phyloP scores from a whole-genome alignment of 2,888 invertebrate species.

The Phytoseiulus persimilis region DNA sequence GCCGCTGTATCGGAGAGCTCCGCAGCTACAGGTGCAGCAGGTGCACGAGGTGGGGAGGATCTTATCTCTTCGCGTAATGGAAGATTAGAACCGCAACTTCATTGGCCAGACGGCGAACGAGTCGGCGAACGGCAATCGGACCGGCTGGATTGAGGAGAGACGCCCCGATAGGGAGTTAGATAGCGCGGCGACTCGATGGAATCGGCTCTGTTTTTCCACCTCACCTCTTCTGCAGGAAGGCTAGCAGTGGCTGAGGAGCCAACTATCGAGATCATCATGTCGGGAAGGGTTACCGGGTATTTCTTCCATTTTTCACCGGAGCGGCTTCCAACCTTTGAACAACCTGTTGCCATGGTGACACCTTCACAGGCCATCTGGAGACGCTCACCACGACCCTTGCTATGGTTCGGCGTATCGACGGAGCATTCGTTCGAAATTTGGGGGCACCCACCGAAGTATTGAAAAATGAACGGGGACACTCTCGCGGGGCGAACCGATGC shows the following conservation, averaged over 20 bases:
- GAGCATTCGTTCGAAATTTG: too few species aligned
- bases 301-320: too few species aligned
- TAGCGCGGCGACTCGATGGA: background rate
- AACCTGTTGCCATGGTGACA: too few species aligned
- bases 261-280: background rate
- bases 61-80: background rate
- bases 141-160: too few species aligned
- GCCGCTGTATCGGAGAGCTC: background rate
- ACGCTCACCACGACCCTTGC: too few species aligned
- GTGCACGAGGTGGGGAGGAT: background rate
- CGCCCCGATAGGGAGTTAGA: background rate
- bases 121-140: background rate
- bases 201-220: background rate
- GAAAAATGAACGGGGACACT: too few species aligned
- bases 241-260: background rate
- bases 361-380: too few species aligned
- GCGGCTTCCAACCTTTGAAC: too few species aligned
- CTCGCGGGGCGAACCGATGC: too few species aligned
- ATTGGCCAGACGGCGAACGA: background rate
- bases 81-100: background rate
- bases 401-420: too few species aligned
- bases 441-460: too few species aligned
- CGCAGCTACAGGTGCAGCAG: background rate
- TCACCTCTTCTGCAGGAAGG: background rate
- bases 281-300: too few species aligned